phyloP scores from a whole-genome alignment of 2,888 invertebrate species.

The Tromatobia lineatoria region DNA sequence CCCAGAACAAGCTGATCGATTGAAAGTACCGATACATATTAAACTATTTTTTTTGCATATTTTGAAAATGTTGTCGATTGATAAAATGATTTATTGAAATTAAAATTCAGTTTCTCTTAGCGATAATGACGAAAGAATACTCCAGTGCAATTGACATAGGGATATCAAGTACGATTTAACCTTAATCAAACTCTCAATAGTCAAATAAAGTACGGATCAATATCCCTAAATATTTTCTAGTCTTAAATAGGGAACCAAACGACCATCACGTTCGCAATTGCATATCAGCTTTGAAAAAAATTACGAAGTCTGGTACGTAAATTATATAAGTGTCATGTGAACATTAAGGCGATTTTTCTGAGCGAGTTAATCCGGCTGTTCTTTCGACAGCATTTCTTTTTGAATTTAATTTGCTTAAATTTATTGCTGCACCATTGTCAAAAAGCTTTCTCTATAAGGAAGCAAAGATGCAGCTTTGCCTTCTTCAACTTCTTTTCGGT shows the following conservation, averaged over 20 bases:
- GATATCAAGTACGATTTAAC: constrained; percentile 45
- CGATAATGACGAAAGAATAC: constrained; percentile 70
- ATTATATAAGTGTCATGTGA: neutral
- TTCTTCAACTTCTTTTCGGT: no score
- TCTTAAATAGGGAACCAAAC: constrained; percentile 51
- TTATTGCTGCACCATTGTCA: no score
- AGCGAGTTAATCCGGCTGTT: neutral
- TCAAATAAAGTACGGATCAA: neutral
- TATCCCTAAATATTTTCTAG: constrained; percentile 31
- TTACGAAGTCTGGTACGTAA: constrained; percentile 37
- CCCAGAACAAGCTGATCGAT: constrained; percentile 32
- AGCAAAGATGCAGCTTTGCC: no score
- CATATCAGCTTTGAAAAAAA: constrained; percentile 49
- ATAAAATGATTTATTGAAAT: constrained; percentile 6
- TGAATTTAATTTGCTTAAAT: neutral
- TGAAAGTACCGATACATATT: constrained; percentile 21
- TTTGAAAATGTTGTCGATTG: neutral
- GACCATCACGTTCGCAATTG: constrained; percentile 59
- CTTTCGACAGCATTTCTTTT: neutral
- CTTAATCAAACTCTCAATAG: neutral
- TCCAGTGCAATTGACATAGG: constrained; percentile 56
- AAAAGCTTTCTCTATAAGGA: no score
- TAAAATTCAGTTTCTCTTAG: constrained; percentile 61
- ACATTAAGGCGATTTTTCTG: neutral
- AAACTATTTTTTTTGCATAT: neutral